Base-by-base conservation (phyloP, 2,888 invertebrate species). In the Drosophila rellima region DNA sequence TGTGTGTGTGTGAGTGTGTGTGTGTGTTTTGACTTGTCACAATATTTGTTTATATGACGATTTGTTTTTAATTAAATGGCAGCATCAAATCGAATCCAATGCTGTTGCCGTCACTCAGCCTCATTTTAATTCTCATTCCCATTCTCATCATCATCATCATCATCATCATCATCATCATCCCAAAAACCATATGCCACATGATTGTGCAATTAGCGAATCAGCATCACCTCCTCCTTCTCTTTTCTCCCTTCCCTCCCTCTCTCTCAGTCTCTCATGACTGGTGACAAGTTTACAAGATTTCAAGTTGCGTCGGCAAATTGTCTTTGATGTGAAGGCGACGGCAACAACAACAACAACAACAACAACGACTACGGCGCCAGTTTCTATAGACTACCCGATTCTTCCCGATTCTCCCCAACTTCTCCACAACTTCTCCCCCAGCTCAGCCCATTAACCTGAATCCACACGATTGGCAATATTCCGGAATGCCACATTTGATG, bases 201-300 rank as follows among this genome's bases (percentile, higher is more conserved):
- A 89, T 88, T 78, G 88, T 89, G 83, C 89, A 89, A 89, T 88
- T 89, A 89, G 89, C 88, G 67, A 64, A 79, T 79, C 79, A 78
- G 68, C 60, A 44, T 23, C 20, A n/a, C 20, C 54, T n/a, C 6
- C 35, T 18, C 47, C 15, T 15, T 29, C 5, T 15, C 18, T 10
- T n/a, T 13, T 3, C 37, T 15, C 15, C 13, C 1, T 7, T 11
- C 29, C 8, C 4, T 15, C 17, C 37, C 42, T 13, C 13, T 39
- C 15, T 3, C 45, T 8, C 39, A 47, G 45, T 23, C 76, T 66
- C 77, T 59, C 57, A 6, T 15, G 63, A 39, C 84, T 81, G 84
- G 70, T 72, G 82, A 87, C 88, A 87, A 80, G 81, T 74, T 77
- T 71, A 81, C 72, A 81, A 74, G 83, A 89, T 87, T 84, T 81